phyloP scores from a whole-genome alignment of 2,888 invertebrate species.

The Nymphalis polychloros region DNA sequence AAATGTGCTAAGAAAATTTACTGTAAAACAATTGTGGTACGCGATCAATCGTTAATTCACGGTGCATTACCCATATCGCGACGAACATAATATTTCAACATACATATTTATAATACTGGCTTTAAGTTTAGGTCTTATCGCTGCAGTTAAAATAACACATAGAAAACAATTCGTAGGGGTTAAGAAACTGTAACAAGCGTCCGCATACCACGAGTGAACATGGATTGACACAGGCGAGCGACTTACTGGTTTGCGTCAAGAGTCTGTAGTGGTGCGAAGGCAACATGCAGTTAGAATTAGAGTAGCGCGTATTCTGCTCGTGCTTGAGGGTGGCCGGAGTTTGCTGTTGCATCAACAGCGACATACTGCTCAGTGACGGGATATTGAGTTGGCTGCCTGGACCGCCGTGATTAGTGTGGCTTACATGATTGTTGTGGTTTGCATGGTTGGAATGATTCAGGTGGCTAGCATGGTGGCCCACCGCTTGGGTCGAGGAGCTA shows the following conservation, averaged over 20 bases:
- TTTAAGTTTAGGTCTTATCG: slow-evolving; percentile 39
- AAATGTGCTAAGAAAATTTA: slow-evolving; percentile 62
- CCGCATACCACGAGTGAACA: slow-evolving; percentile 5
- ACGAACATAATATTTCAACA: slow-evolving; percentile 34
- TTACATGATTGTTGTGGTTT: slow-evolving; percentile 35
- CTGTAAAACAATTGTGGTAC: slow-evolving; percentile 26
- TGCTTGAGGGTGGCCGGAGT: slow-evolving; percentile 57
- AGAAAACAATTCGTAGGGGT: slow-evolving; percentile 35
- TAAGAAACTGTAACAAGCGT: slow-evolving; percentile 12
- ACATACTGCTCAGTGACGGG: slow-evolving; percentile 39
- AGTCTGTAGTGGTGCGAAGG: slow-evolving; percentile 68
- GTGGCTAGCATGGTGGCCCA: slow-evolving; percentile 61
- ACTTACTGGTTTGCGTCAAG: slow-evolving; percentile 72
- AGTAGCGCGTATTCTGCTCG: slow-evolving; percentile 63
- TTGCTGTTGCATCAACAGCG: slow-evolving; percentile 43
- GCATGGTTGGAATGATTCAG: slow-evolving; percentile 53
- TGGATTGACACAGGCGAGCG: background rate
- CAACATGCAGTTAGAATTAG: slow-evolving; percentile 63
- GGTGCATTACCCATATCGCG: slow-evolving; percentile 36
- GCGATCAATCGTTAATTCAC: slow-evolving; percentile 29
- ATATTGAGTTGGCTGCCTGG: slow-evolving; percentile 32
- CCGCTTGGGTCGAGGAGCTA: slow-evolving; percentile 53
- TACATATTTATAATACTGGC: slow-evolving; percentile 29
- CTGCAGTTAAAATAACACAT: slow-evolving; percentile 44
- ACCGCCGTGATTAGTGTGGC: slow-evolving; percentile 36